Conservation (phyloP, 2,113 vertebrate genomes). For the Anhinga rufa region DNA sequence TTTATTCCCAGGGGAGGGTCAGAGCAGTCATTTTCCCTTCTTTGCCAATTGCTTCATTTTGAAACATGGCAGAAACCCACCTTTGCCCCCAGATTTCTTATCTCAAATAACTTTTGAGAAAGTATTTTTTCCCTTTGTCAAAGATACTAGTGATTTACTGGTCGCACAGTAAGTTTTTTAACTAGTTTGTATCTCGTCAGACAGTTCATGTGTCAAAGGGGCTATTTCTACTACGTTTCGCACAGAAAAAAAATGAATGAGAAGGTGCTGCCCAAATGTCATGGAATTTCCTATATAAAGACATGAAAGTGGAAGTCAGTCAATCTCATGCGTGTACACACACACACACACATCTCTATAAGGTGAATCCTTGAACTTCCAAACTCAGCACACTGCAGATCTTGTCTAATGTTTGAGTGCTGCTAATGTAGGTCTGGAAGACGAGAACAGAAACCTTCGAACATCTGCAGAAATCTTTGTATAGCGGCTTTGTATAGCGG, state of each 20-base stretch:
- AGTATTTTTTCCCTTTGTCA: constrained; percentile 25
- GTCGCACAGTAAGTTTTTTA: not conserved
- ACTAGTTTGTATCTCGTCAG: constrained; percentile 15
- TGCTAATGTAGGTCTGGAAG: not conserved
- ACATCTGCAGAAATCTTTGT: not conserved
- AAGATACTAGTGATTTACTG: constrained; percentile 19
- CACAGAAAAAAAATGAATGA: constrained; percentile 4
- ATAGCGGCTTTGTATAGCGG: not conserved
- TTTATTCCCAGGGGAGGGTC: constrained; percentile 6
- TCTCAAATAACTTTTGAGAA: constrained; percentile 16
- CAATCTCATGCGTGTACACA: not conserved
- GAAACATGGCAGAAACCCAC: not conserved
- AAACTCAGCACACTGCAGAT: not conserved
- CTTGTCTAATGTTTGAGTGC: not conserved
- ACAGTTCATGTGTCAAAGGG: constrained; percentile 11
- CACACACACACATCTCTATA: not conserved
- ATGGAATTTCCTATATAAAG: not conserved
- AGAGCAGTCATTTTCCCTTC: not conserved
- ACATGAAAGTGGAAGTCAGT: not conserved
- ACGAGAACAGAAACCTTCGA: not conserved
- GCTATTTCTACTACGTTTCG: not conserved
- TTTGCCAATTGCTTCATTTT: constrained; percentile 27
- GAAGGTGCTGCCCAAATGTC: not conserved
- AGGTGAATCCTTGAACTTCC: not conserved
- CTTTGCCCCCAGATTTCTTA: constrained; percentile 1